Evolutionary conservation across 2,797 vertebrate genomes (phyloP), one percentile per base, ranked within the genome.

Genomic region (Clarias laeviceps): DNA sequence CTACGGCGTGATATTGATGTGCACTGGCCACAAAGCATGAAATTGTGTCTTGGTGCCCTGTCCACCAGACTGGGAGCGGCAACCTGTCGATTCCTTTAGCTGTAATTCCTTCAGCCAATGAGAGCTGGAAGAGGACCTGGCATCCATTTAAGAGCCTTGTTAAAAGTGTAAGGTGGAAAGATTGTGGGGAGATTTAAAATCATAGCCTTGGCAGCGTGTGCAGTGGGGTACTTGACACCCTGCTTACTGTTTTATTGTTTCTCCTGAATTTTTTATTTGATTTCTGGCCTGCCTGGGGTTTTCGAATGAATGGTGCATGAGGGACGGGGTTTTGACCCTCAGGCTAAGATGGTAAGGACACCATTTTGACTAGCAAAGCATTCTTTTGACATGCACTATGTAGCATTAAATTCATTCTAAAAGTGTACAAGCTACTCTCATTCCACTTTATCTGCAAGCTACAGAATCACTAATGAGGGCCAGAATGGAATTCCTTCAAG

Each of bases 1-100:
- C 86, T 82, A 87, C 86, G 89, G 89, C 76, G 82, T 87, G 90
- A 88, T 87, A 89, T 88, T 85, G 88, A 84, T 89, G 91, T 92
- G 91, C 87, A 89, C 91, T 50, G 84, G 86, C 88, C 91, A 92
- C 91, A 91, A 87, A 92, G 89, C 93, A 91, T 93, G 92, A 92
- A 92, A 92, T 93, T 93, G 91, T 91, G 90, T 91, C 89, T 91
- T 86, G 90, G 90, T 91, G 86, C 84, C 82, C 77, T 81, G 82
- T 89, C 89, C 87, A 83, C 65, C 83, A 88, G 85, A 86, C 90
- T 84, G 84, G 87, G 89, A 87, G 90, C 88, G 87, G 87, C 89
- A 85, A 85, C 85, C 88, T 88, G 89, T 88, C 91, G 86, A 68
- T 84, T 83, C 77, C 88, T 84, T 66, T 69, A 72, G 56, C 85